Conservation (phyloP, 1,140 invertebrate genomes). For the Periplaneta americana region DNA sequence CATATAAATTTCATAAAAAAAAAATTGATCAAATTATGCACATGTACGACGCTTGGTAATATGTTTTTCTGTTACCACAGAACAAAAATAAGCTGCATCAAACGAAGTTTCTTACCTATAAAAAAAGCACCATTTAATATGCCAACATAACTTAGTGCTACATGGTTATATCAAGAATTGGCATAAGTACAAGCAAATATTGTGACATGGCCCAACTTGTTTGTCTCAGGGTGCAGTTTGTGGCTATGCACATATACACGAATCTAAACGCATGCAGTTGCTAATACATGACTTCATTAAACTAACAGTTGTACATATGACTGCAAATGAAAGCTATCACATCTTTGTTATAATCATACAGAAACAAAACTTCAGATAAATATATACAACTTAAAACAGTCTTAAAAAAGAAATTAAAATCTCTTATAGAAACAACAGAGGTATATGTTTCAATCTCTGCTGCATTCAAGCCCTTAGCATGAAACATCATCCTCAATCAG, state of each 20-base stretch:
- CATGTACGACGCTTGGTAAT: too few relatives aligned
- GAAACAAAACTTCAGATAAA: conserved; percentile 15
- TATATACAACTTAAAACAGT: conserved; percentile 17
- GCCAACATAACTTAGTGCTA: too few relatives aligned
- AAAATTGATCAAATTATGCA: too few relatives aligned
- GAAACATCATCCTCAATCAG: conserved; percentile 16
- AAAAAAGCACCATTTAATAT: too few relatives aligned
- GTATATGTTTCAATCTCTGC: conserved; percentile 16
- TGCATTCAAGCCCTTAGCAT: conserved; percentile 3
- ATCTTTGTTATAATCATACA: conserved; percentile 8
- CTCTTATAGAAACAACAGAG: conserved; percentile 16
- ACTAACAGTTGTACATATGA: background rate
- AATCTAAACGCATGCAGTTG: background rate
- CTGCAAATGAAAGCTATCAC: conserved; percentile 9
- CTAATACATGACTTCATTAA: background rate
- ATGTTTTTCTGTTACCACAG: too few relatives aligned
- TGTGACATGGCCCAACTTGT: background rate
- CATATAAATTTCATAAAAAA: too few relatives aligned
- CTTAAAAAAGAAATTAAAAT: conserved; percentile 14
- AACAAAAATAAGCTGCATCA: too few relatives aligned
- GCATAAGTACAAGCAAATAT: background rate
- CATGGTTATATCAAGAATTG: background rate
- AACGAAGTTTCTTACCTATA: too few relatives aligned
- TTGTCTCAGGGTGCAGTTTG: background rate
- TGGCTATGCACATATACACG: background rate